These are phyloP conservation scores for Drosophila mercatorum DNA, from an alignment of 2,888 invertebrate species.

Conservation along the genomic window DNA sequence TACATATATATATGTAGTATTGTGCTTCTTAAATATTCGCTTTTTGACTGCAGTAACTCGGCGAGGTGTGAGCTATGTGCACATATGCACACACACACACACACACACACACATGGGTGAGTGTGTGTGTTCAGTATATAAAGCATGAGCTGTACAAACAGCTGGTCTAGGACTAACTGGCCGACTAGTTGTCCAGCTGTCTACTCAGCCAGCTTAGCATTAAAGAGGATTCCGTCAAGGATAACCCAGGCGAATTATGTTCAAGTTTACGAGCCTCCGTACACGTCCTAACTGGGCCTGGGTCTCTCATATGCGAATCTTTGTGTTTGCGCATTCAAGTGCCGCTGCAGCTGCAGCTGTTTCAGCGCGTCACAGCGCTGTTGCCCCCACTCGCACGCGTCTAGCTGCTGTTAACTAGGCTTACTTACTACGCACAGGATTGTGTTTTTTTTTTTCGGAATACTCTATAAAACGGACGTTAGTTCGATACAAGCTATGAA, in stretches of 20 bases:
- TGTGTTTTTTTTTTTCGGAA: neutral
- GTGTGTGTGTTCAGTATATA: constrained; percentile 3
- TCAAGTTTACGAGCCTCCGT: constrained; percentile 40
- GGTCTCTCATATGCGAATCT: constrained; percentile 66
- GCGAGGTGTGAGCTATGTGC: constrained; percentile 34
- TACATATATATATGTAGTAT: neutral
- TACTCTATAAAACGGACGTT: neutral
- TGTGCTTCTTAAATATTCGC: constrained; percentile 40
- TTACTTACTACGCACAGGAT: constrained; percentile 28
- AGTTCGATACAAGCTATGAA: neutral
- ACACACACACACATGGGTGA: neutral
- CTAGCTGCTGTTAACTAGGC: constrained; percentile 32
- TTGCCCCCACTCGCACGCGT: constrained; percentile 4
- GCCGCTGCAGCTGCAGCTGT: constrained; percentile 9
- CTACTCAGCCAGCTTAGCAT: constrained; percentile 41
- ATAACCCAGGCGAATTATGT: constrained; percentile 62
- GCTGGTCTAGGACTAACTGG: constrained; percentile 38
- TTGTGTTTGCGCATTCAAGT: constrained; percentile 78
- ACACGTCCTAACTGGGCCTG: constrained; percentile 36
- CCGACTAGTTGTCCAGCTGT: constrained; percentile 20
- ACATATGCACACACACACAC: neutral
- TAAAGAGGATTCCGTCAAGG: constrained; percentile 64
- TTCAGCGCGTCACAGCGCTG: constrained; percentile 7
- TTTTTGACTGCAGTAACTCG: constrained; percentile 27
- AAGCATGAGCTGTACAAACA: constrained; percentile 5